Conservation (phyloP, 2,113 vertebrate species). For the Corvus moneduloides region DNA sequence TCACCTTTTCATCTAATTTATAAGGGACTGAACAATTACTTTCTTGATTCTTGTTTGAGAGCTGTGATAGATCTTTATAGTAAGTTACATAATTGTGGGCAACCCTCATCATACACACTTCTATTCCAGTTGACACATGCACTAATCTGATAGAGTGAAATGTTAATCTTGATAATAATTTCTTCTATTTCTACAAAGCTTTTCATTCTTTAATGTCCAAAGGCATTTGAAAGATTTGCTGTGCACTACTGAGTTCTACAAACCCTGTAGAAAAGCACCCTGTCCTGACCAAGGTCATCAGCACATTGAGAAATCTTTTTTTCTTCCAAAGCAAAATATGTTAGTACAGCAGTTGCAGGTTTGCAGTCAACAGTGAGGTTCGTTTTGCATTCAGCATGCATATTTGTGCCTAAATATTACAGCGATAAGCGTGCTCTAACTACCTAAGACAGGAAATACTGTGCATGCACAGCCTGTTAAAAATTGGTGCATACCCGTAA, state of each 20-base stretch:
- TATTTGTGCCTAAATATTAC: not conserved
- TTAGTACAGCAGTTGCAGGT: not conserved
- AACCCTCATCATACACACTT: not conserved
- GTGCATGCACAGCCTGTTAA: not conserved
- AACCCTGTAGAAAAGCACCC: not conserved
- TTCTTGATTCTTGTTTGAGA: not conserved
- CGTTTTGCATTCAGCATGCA: slow-evolving; percentile 4
- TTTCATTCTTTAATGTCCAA: not conserved
- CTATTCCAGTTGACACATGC: slow-evolving; percentile 6
- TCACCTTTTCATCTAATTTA: not conserved
- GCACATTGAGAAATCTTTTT: not conserved
- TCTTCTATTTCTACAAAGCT: not conserved
- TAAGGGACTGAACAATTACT: not conserved
- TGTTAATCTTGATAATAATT: slow-evolving; percentile 20
- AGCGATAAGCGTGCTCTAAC: not conserved
- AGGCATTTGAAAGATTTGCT: not conserved
- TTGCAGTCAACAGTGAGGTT: not conserved
- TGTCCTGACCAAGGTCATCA: not conserved
- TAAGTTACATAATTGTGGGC: not conserved
- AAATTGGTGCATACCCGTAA: not conserved
- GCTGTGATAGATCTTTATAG: not conserved
- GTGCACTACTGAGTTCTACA: not conserved
- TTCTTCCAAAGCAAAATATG: not conserved
- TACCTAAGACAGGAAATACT: not conserved
- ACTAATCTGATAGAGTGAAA: slow-evolving; percentile 13